Conservation (phyloP, 2,888 invertebrate species). For the Aleiodes testaceus region DNA sequence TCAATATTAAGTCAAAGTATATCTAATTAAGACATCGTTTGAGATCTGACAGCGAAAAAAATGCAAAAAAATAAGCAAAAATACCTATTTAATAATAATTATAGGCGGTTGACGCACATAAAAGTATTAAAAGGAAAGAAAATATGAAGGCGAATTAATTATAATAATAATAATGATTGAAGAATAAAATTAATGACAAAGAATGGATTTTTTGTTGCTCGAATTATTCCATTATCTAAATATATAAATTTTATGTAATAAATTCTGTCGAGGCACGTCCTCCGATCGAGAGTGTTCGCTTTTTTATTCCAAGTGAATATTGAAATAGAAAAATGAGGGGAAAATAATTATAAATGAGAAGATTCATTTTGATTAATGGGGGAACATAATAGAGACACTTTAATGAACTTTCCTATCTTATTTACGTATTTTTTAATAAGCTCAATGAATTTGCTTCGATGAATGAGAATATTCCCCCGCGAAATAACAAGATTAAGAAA, state of each 20-base stretch:
- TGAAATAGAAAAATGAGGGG: background rate
- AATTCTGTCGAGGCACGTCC: conserved; percentile 65
- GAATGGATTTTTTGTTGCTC: conserved; percentile 65
- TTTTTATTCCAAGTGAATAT: conserved; percentile 36
- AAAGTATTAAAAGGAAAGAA: conserved; percentile 45
- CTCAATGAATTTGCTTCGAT: background rate
- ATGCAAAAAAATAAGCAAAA: conserved; percentile 52
- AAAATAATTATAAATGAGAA: background rate
- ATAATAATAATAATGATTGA: conserved; percentile 38
- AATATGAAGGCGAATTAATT: conserved; percentile 50
- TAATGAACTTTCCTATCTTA: background rate
- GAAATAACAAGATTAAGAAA: background rate
- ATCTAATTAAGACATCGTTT: conserved; percentile 61
- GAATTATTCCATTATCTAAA: conserved; percentile 65
- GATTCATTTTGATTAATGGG: background rate
- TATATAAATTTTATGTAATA: conserved; percentile 69
- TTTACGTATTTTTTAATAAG: background rate
- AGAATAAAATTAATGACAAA: conserved; percentile 44
- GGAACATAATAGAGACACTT: background rate
- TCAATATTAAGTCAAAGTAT: conserved; percentile 54
- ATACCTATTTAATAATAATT: conserved; percentile 51
- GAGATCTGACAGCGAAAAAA: conserved; percentile 63
- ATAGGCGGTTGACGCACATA: conserved; percentile 54
- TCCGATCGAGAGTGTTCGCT: conserved; percentile 60
- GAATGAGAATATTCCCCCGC: background rate